These are phyloP conservation scores for Malurus cyaneus DNA, from an alignment of 2,113 vertebrate genomes.

Conservation along the genomic window DNA sequence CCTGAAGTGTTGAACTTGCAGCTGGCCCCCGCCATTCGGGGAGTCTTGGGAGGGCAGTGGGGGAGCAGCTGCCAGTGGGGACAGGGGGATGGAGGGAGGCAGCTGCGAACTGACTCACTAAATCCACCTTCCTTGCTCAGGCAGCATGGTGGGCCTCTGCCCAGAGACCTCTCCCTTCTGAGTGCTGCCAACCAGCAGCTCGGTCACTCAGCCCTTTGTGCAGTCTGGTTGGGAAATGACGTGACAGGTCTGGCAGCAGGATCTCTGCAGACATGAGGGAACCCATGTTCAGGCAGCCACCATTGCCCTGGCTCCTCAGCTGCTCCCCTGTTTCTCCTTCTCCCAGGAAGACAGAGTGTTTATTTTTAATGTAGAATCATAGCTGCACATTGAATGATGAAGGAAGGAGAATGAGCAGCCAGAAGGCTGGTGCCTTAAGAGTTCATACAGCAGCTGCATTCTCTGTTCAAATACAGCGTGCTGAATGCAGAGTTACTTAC, in stretches of 20 bases:
- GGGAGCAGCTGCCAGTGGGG: not conserved
- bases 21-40: not conserved
- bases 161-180: not conserved
- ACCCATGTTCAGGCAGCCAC: fast-evolving
- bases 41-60: fast-evolving
- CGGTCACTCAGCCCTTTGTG: fast-evolving
- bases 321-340: fast-evolving
- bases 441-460: not conserved
- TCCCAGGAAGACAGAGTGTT: not conserved
- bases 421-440: not conserved
- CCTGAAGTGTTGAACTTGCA: not conserved
- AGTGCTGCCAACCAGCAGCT: not conserved
- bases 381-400: not conserved
- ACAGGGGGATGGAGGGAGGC: not conserved
- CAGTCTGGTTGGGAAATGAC: not conserved
- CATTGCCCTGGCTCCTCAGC: not conserved
- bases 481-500: not conserved
- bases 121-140: not conserved
- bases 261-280: not conserved
- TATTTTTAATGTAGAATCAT: not conserved
- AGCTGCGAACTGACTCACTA: not conserved
- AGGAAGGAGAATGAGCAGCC: not conserved
- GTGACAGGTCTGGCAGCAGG: not conserved
- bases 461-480: not conserved
- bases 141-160: not conserved